Base-by-base conservation (phyloP, 1,140 invertebrate species). In the Lerema accius region DNA sequence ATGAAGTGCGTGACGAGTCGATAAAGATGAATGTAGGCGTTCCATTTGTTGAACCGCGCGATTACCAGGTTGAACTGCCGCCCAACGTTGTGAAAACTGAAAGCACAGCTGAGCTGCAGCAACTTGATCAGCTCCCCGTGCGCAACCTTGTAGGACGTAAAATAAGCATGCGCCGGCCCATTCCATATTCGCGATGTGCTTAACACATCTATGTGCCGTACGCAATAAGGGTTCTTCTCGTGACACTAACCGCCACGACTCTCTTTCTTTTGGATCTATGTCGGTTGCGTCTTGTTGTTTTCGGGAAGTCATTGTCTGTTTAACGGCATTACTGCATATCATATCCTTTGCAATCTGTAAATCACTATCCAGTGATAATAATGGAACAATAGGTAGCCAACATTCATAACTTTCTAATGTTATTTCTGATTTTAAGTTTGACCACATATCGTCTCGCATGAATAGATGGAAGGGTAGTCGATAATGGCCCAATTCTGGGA, bases 31-130 rank as follows among this genome's bases (percentile, higher is more conserved):
- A 82, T 93, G 91, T 48, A 92, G 82, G 4, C 88, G 87, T 77
- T 91, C 92, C 67, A 93, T 91, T 78, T 93, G 86, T 70, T 90
- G 59, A 32, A 89, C 75, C 65, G 86, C 78, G 58, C 90, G 69
- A 87, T 87, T 88, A 19, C 86, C 82, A 15, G 91, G 81, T 82
- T 92, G 86, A 28, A 90, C 65, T 60, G 92, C 78, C 11, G 90
- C 82, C 77, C 90, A 88, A n/a, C 84, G 67, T 58, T 90, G 92
- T 16, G 92, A 89, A 79, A 92, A 93, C 68, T 93, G 92, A 72
- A 92, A 93, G 65, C 92, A 93, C 59, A 93, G 86, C 51, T 92
- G 91, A 15, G 91, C 90, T 9, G 92, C 92, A 43, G 92, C 92
- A 4, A 93, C 92, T 80, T 93, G 92, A 77, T 93, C 93, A 7